phyloP scores from a whole-genome alignment of 2,113 vertebrate species.

The Varanus salvator region DNA sequence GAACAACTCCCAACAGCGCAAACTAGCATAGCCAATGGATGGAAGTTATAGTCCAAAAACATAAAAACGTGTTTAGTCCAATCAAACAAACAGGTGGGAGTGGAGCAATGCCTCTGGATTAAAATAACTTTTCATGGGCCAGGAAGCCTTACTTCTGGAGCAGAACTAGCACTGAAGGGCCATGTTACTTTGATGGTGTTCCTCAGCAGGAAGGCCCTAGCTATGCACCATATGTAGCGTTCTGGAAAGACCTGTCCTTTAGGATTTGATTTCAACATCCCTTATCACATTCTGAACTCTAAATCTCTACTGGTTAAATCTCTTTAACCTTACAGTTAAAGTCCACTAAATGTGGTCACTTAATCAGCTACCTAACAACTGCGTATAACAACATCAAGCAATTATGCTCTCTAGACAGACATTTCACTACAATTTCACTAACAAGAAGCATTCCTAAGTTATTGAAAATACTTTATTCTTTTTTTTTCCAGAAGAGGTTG shows the following conservation, averaged over 20 bases:
- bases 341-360: not conserved
- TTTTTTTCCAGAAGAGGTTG: not conserved
- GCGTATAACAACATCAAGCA: not conserved
- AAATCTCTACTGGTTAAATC: not conserved
- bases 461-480: not conserved
- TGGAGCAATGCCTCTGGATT: too few relatives aligned
- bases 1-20: not conserved
- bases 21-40: too few relatives aligned
- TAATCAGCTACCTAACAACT: not conserved
- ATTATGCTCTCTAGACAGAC: not conserved
- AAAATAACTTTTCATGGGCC: too few relatives aligned
- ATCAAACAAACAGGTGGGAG: too few relatives aligned
- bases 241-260: not conserved
- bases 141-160: not conserved
- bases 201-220: not conserved
- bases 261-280: not conserved
- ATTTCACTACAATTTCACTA: slow-evolving; percentile 3
- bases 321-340: not conserved
- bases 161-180: not conserved
- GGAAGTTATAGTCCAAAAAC: too few relatives aligned
- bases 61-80: too few relatives aligned
- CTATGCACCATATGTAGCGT: not conserved
- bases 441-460: not conserved
- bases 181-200: not conserved
- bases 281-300: not conserved